phyloP scores from a whole-genome alignment of 2,113 vertebrate genomes.

The Gymnorhina tibicen region DNA sequence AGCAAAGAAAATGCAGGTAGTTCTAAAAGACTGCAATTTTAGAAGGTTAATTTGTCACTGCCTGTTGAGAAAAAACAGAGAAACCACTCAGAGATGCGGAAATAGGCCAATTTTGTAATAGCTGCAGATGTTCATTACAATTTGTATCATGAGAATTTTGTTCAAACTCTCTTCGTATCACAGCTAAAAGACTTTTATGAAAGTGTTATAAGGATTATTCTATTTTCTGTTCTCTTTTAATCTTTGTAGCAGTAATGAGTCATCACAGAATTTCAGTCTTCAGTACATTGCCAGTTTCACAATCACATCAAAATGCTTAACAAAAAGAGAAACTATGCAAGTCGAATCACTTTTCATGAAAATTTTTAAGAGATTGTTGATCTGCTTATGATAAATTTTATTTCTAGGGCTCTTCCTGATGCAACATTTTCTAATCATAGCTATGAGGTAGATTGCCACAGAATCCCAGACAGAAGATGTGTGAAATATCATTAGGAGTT shows the following conservation, averaged over 20 bases:
- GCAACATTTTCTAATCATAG: constrained; percentile 1
- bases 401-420: not conserved
- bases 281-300: not conserved
- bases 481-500: constrained; percentile 22
- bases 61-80: not conserved
- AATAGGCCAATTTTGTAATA: constrained; percentile 16
- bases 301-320: not conserved
- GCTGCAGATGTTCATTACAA: constrained; percentile 13
- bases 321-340: not conserved
- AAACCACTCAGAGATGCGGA: not conserved
- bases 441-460: not conserved
- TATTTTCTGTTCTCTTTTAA: constrained; percentile 9
- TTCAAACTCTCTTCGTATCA: not conserved
- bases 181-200: not conserved
- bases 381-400: not conserved
- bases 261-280: constrained; percentile 11
- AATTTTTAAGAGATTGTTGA: not conserved
- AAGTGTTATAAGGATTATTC: not conserved
- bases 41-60: constrained; percentile 2
- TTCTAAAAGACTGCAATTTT: not conserved
- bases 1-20: constrained; percentile 27
- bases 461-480: not conserved
- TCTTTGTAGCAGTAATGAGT: constrained; percentile 35
- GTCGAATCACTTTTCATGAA: not conserved
- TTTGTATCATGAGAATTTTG: not conserved